These are phyloP conservation scores for Acromyrmex charruanus DNA, from an alignment of 1,140 invertebrate genomes.

Conservation along the genomic window DNA sequence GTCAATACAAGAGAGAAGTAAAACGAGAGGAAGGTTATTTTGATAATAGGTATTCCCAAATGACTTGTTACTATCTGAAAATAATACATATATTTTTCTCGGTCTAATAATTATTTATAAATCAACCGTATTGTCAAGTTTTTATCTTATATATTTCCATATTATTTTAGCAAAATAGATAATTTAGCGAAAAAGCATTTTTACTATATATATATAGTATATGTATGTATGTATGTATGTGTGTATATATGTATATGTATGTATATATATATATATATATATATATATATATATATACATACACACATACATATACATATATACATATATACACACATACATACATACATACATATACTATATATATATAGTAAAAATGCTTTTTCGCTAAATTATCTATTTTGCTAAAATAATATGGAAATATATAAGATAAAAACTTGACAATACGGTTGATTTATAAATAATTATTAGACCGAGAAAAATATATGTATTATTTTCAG, in stretches of 20 bases:
- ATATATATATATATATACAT: no score
- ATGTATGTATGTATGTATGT: no score
- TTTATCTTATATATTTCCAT: background rate
- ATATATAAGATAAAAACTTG: background rate
- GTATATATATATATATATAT: no score
- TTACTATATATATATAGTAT: no score
- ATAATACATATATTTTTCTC: background rate
- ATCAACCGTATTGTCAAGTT: background rate
- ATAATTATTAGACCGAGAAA: background rate
- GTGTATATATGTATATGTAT: no score
- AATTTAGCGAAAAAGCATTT: no score
- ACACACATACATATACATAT: no score
- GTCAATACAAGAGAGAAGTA: constrained; percentile 31
- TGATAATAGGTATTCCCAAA: background rate
- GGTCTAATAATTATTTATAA: background rate
- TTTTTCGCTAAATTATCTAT: no score
- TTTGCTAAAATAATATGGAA: background rate
- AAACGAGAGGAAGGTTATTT: constrained; percentile 18
- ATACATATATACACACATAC: no score
- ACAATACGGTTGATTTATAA: background rate
- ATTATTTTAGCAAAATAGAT: no score
- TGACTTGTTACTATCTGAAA: constrained; percentile 47
- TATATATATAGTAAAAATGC: no score
- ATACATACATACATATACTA: no score
- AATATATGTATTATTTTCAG: constrained; percentile 36